These are phyloP conservation scores for Ahaetulla prasina DNA, from an alignment of 2,113 vertebrate genomes.

Conservation along the genomic window DNA sequence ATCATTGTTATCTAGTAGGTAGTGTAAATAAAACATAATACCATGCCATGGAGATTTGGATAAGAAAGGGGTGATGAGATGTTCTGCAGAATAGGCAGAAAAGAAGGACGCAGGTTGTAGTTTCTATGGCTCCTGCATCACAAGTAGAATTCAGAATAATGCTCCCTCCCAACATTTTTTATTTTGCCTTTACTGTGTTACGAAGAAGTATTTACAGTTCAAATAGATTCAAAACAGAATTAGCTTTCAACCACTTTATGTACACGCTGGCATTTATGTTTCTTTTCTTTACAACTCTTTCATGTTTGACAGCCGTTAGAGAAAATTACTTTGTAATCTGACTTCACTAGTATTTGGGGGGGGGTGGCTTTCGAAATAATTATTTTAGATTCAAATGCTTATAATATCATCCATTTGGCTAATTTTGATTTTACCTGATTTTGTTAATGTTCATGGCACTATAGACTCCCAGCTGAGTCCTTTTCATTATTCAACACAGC, in stretches of 20 bases:
- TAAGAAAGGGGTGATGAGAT: not conserved
- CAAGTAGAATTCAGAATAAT: not conserved
- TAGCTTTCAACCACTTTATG: constrained; percentile 2
- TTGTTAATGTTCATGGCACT: not conserved
- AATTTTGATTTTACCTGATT: constrained; percentile 1
- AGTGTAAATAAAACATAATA: not conserved
- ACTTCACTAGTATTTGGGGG: not conserved
- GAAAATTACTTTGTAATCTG: not conserved
- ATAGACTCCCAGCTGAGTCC: not conserved
- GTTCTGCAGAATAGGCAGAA: not conserved
- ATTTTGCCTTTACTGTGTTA: not conserved
- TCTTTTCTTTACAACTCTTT: not conserved
- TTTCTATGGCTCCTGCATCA: not conserved
- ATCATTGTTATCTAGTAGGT: not conserved
- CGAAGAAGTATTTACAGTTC: not conserved
- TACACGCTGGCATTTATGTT: not conserved
- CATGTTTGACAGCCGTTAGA: not conserved
- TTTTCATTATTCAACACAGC: not conserved
- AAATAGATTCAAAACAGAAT: not conserved
- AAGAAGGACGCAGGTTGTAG: not conserved
- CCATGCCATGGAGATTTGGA: not conserved
- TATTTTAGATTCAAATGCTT: constrained; percentile 17
- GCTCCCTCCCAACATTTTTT: not conserved
- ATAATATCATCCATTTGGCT: constrained; percentile 19
- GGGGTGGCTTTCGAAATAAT: constrained; percentile 11